phyloP scores from a whole-genome alignment of 2,797 vertebrate species.

The Mionectes olivaceus region DNA sequence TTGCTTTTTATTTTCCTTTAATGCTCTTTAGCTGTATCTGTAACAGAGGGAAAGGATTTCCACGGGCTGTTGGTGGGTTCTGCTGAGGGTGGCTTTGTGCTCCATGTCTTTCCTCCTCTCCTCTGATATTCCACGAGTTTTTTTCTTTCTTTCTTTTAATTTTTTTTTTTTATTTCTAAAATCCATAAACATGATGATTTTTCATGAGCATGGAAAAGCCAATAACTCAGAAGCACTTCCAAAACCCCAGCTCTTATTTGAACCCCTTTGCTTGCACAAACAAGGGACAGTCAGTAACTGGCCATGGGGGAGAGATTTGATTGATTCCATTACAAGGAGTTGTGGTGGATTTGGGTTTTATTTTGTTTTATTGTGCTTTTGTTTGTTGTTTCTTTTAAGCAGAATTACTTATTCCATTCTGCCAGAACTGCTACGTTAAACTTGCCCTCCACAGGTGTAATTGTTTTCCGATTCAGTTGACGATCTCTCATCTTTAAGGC shows the following conservation, averaged over 20 bases:
- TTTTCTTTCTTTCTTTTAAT: neutral
- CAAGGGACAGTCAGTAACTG: conserved; percentile 47
- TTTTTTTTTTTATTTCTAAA: neutral
- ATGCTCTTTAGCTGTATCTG: neutral
- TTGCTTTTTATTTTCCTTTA: conserved; percentile 25
- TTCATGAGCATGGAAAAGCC: conserved; percentile 18
- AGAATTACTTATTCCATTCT: conserved; percentile 31
- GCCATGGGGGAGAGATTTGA: conserved; percentile 44
- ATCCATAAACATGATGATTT: conserved; percentile 47
- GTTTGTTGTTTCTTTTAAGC: neutral
- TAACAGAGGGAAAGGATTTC: conserved; percentile 25
- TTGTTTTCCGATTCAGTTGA: conserved; percentile 56
- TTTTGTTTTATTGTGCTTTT: neutral
- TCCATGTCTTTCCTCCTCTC: neutral
- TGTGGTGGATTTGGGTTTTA: neutral
- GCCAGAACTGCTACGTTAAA: conserved; percentile 53
- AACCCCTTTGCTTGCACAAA: conserved; percentile 1
- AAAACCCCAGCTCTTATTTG: neutral
- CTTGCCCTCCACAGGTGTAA: neutral
- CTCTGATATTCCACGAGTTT: neutral
- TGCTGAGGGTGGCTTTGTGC: conserved; percentile 10
- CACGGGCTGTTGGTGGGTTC: neutral
- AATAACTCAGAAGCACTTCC: conserved; percentile 4
- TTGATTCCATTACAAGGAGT: conserved; percentile 40
- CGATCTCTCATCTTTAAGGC: conserved; percentile 45